Base-by-base conservation (phyloP, 2,797 vertebrate species). In the Sardinella longiceps region DNA sequence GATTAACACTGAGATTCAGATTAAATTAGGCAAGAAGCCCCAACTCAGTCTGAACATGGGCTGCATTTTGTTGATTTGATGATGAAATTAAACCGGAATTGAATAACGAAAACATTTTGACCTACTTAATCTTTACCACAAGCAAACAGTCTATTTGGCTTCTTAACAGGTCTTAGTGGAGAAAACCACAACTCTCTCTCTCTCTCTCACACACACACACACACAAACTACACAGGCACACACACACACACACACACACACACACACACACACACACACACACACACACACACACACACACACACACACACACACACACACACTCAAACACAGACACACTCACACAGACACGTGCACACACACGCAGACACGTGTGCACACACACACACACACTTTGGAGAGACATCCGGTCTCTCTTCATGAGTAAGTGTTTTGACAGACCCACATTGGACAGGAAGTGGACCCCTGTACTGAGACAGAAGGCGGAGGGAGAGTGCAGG, bases 11-110 rank as follows among this genome's bases (percentile, higher is more conserved):
- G 28, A 37, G 30, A 33, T 70, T 70, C 63, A 15, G 33, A 70
- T 66, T 12, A 33, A 66, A 30, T 66, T 66, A 66, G 60, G 11
- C 0, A 14, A 33, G 12, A 10, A 66, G 25, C 60, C 30, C 25
- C 12, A 66, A 28, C 3, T 70, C 63, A 33, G 28, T 70, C 63
- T 14, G 28, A 70, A 70, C 1, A 33, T 66, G 25, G 60, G 28
- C 28, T 66, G 60, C 60, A 66, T 30, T 30, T 63, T 66, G 25
- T 33, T 70, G 28, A 70, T 70, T 70, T 70, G 28, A 70, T 66
- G 60, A 14, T 37, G 63, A 70, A 2, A 33, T 25, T 60, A 60
- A 60, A 25, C 23, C 56, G 25, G 7, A 70, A 66, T 30, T 33
- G 12, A 66, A 33, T 30, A 15, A 33, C 14, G 12, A 33, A 60